Conservation (phyloP, 1,140 invertebrate genomes). For the Scylla paramamosain region DNA sequence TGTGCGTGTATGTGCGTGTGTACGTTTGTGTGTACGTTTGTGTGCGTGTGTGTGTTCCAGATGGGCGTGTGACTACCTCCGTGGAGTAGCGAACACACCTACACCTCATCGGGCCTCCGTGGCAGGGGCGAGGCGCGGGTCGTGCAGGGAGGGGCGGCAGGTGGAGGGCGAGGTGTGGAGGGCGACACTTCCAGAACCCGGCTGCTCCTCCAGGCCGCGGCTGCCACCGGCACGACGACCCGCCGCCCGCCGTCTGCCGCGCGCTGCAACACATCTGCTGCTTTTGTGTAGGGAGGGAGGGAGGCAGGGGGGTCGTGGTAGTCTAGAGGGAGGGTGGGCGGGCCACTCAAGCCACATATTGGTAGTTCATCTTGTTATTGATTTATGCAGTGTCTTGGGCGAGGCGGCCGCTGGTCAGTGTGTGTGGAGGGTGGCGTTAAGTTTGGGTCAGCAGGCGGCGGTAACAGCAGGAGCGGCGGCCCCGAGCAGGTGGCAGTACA, state of each 20-base stretch:
- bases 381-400: slow-evolving; percentile 21
- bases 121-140: background rate
- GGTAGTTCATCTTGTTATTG: slow-evolving; percentile 23
- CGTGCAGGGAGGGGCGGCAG: slow-evolving; percentile 21
- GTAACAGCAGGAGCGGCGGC: slow-evolving; percentile 39
- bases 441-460: slow-evolving; percentile 42
- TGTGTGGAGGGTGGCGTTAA: slow-evolving; percentile 28
- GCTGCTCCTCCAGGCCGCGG: slow-evolving; percentile 35
- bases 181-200: slow-evolving; percentile 49
- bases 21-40: slow-evolving; percentile 46
- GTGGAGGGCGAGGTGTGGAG: slow-evolving; percentile 44
- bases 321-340: background rate
- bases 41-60: slow-evolving; percentile 45
- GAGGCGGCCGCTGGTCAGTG: slow-evolving; percentile 4
- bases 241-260: slow-evolving; percentile 7
- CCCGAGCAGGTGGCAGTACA: slow-evolving; percentile 57
- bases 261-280: background rate
- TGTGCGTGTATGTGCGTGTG: slow-evolving; percentile 24
- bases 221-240: slow-evolving; percentile 65
- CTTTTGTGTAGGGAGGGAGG: background rate
- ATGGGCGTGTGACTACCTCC: slow-evolving; percentile 16
- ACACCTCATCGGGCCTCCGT: background rate
- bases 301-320: background rate
- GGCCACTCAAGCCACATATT: background rate
- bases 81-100: background rate